Base-by-base conservation (phyloP, 1,140 invertebrate species). In the Eriosoma lanigerum region DNA sequence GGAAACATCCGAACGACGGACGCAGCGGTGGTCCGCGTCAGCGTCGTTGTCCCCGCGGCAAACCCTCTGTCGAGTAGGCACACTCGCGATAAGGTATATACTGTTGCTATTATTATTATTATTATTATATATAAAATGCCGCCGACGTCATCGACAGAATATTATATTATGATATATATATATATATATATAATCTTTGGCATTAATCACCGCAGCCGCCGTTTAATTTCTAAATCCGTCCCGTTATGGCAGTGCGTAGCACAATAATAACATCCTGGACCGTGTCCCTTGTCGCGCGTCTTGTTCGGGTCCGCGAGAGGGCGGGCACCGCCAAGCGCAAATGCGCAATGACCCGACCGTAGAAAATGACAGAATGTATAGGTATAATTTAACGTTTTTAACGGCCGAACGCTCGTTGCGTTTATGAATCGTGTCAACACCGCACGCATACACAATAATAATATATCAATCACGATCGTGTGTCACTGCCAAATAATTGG, bases 171-270 rank as follows among this genome's bases (percentile, higher is more conserved):
- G n/a, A n/a, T n/a, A n/a, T n/a, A n/a, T n/a, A n/a, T n/a, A n/a
- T n/a, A n/a, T n/a, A n/a, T n/a, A n/a, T n/a, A n/a, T n/a, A n/a
- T n/a, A n/a, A n/a, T n/a, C 50, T 52, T 73, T 73, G 52, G 50
- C 50, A 75, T 75, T 75, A 75, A 75, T 75, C 70, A 75, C 15
- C n/a, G 46, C 15, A 26, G 48, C 29, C 9, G 70, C 46, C 70
- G 26, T 32, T 38, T 29, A 48, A 48, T 50, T 72, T 50, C n/a
- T 46, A 68, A n/a, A 21, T 21, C 46, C 26, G 70, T 21, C 70
- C 70, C 70, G 29, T 75, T 75, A n/a, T n/a, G n/a, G n/a, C n/a
- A n/a, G n/a, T n/a, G n/a, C n/a, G n/a, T n/a, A 75, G 19, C 26
- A 17, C 24, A n/a, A 5, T 29, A 32, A 13, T 38, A 21, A 24